These are phyloP conservation scores for Pteronura brasiliensis DNA, from an alignment of 2,113 vertebrate genomes.

Conservation along the genomic window DNA sequence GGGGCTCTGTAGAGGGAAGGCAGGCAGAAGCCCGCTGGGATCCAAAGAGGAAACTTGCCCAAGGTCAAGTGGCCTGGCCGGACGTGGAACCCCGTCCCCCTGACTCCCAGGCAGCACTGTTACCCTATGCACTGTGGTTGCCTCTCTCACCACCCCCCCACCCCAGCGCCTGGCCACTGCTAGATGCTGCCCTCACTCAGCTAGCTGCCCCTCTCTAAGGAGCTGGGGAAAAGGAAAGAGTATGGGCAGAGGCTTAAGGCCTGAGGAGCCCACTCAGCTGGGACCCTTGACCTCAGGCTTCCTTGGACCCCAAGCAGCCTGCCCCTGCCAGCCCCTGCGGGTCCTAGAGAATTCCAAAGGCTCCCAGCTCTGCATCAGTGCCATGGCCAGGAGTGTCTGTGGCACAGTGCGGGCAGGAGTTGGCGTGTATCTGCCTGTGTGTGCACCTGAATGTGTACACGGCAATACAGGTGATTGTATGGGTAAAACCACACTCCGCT, in stretches of 20 bases:
- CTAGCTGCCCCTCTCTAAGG: neutral
- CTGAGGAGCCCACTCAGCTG: neutral
- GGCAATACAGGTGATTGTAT: neutral
- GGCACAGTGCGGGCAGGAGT: neutral
- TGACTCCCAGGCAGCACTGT: neutral
- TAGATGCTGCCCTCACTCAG: neutral
- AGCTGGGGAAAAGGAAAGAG: neutral
- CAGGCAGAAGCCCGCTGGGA: neutral
- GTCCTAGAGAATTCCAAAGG: neutral
- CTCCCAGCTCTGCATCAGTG: neutral
- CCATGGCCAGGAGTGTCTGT: neutral
- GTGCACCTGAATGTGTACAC: neutral
- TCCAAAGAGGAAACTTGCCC: slow-evolving; percentile 35
- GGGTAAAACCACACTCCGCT: neutral
- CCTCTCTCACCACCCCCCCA: neutral
- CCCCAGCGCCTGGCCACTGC: neutral
- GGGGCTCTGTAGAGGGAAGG: neutral
- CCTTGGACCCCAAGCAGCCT: neutral
- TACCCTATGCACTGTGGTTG: neutral
- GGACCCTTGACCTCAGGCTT: neutral
- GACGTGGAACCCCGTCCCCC: neutral
- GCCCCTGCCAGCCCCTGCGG: neutral
- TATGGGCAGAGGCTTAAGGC: neutral
- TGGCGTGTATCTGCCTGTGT: neutral
- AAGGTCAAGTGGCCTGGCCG: slow-evolving; percentile 20